phyloP scores from a whole-genome alignment of 2,113 vertebrate species.

The Sinocyclocheilus anshuiensis region DNA sequence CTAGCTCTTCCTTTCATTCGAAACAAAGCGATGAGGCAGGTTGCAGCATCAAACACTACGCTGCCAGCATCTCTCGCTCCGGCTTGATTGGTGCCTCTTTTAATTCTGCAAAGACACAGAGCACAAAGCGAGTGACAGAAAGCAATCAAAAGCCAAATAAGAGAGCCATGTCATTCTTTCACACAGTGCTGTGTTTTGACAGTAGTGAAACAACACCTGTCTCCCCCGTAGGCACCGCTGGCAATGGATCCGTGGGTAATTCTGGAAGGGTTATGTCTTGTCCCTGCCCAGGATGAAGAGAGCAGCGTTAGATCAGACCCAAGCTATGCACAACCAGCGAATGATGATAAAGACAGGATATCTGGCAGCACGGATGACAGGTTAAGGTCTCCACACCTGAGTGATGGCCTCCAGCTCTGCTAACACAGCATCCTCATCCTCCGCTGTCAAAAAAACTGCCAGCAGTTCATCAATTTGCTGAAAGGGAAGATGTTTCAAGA shows the following conservation, averaged over 20 bases:
- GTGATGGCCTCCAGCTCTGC: slow-evolving; percentile 87
- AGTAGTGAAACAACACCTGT: slow-evolving; percentile 72
- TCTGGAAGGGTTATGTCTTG: slow-evolving; percentile 87
- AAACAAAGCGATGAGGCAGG: not conserved
- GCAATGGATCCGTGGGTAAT: slow-evolving; percentile 80
- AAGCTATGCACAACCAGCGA: not conserved
- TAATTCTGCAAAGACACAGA: slow-evolving; percentile 65
- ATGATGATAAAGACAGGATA: not conserved
- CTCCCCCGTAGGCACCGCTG: slow-evolving; percentile 67
- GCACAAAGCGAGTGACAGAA: slow-evolving; percentile 25
- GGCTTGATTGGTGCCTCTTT: slow-evolving; percentile 63
- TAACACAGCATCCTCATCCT: slow-evolving; percentile 91
- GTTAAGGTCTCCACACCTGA: slow-evolving; percentile 75
- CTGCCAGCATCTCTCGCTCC: slow-evolving; percentile 73
- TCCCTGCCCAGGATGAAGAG: slow-evolving; percentile 57
- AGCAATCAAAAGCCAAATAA: slow-evolving; percentile 23
- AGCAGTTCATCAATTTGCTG: slow-evolving; percentile 96
- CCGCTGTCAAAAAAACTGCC: slow-evolving; percentile 82
- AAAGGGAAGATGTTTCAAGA: not conserved
- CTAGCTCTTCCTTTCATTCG: not conserved
- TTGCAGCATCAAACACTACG: slow-evolving; percentile 52
- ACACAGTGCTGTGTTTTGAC: not conserved
- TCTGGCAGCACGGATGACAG: not conserved
- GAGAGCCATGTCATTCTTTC: not conserved
- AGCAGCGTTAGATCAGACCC: not conserved